phyloP scores from a whole-genome alignment of 2,888 invertebrate species.

The Leptinotarsa rubiginosa region DNA sequence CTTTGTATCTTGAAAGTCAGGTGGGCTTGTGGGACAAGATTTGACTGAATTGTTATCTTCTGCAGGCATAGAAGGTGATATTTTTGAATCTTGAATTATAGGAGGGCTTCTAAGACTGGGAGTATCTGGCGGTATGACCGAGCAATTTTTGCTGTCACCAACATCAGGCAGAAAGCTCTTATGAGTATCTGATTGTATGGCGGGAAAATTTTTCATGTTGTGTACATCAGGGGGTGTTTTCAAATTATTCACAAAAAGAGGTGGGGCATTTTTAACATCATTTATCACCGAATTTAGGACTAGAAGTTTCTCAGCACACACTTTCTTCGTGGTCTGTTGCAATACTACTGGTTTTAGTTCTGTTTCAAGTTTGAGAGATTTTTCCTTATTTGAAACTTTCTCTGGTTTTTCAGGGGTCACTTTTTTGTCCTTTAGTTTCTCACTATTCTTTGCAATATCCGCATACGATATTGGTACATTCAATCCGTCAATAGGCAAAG shows the following conservation, averaged over 20 bases:
- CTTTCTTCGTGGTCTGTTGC: conserved; percentile 22
- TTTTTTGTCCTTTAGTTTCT: conserved; percentile 57
- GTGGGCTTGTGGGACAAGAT: conserved; percentile 9
- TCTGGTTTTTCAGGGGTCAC: conserved; percentile 49
- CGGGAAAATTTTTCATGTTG: conserved; percentile 24
- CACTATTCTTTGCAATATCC: conserved; percentile 77
- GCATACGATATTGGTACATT: conserved; percentile 75
- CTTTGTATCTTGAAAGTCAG: conserved; percentile 31
- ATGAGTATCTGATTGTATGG: conserved; percentile 29
- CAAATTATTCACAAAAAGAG: conserved; percentile 8
- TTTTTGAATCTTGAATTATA: conserved; percentile 9
- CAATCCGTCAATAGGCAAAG: conserved; percentile 74
- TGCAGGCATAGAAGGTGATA: not conserved
- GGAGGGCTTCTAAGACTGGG: conserved; percentile 25
- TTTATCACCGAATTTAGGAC: conserved; percentile 28
- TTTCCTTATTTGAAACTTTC: conserved; percentile 50
- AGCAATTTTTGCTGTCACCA: conserved; percentile 60
- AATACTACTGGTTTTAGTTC: conserved; percentile 30
- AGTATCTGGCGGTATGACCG: conserved; percentile 54
- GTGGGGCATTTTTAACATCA: conserved; percentile 10
- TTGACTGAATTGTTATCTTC: not conserved
- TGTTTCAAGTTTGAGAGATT: conserved; percentile 38
- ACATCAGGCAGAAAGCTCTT: conserved; percentile 53
- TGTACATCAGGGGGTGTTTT: conserved; percentile 30
- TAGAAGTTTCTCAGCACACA: conserved; percentile 24